These are phyloP conservation scores for Zygogramma bicolorata DNA, from an alignment of 2,888 invertebrate genomes.

Conservation along the genomic window DNA sequence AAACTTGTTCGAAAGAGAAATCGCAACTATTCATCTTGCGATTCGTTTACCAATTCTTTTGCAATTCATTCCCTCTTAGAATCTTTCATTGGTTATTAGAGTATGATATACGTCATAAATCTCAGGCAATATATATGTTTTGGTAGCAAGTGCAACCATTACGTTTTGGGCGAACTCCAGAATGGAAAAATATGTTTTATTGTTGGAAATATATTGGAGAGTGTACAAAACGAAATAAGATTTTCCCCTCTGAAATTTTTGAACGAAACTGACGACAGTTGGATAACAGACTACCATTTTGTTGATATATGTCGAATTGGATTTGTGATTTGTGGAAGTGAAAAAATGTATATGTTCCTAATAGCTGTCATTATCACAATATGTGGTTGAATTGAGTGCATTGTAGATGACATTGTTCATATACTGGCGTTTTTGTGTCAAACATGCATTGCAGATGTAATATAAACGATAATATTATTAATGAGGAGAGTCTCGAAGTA, in stretches of 20 bases:
- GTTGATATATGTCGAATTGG: no score
- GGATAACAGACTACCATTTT: no score
- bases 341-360: no score
- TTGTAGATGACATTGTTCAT: no score
- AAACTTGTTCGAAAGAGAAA: no score
- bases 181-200: not conserved
- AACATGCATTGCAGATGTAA: no score
- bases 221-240: not conserved
- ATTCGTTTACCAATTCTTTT: conserved; percentile 59
- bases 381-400: no score
- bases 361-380: no score
- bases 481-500: no score
- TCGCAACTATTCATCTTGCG: conserved; percentile 61
- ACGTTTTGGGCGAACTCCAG: not conserved
- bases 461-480: no score
- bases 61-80: conserved; percentile 57
- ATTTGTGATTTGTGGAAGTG: not conserved
- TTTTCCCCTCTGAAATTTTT: not conserved
- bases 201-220: not conserved
- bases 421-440: no score
- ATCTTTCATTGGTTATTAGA: conserved; percentile 54
- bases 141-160: not conserved
- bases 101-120: not conserved
- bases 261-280: no score
- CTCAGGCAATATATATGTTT: not conserved